Evolutionary conservation across 2,888 invertebrate genomes (phyloP), one percentile per base, ranked within the genome.

Genomic region (Alloplasta piceator): DNA sequence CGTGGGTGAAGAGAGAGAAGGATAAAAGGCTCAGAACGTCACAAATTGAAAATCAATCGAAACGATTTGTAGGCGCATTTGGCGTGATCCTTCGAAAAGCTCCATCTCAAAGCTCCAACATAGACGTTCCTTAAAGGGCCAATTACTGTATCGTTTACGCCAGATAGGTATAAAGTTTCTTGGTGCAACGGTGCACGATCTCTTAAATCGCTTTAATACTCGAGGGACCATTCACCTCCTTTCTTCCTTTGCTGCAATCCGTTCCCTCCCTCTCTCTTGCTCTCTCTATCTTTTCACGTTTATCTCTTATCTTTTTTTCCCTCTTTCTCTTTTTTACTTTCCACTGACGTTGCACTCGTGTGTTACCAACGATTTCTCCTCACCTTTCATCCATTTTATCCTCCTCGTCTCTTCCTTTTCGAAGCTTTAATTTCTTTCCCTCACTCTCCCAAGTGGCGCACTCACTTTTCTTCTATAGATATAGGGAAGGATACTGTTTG

Each of bases 141-240:
- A 52, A 67, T 73, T 61, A 52, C 67, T 67, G 39, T 46, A 26
- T n/a, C 72, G 41, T 72, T 72, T 76, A 55, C 73, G 60, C 38
- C 56, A 60, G 26, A 26, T 26, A 26, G 26, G 52, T 76, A 78
- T 71, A 78, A 78, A 82, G 74, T 78, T 74, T 67, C 78, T 64
- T 39, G 52, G n/a, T 67, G 58, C 75, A 61, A 48, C 48, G 55
- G 72, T 26, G 70, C 75, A 48, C 75, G 82, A 78, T 79, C 83
- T 81, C 81, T 81, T 82, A 82, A 85, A 85, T 85, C 82, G 80
- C 80, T 79, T 83, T 82, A 85, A 85, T 84, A 84, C 84, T 70
- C 82, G 70, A 75, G 78, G 81, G 85, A 78, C 78, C 75, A 52
- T 73, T 74, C 80, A 55, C 66, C 39, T 55, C 71, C 64, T 77